Evolutionary conservation across 1,140 invertebrate genomes (phyloP), one percentile per base, ranked within the genome.

Genomic region (Nasonia giraulti): DNA sequence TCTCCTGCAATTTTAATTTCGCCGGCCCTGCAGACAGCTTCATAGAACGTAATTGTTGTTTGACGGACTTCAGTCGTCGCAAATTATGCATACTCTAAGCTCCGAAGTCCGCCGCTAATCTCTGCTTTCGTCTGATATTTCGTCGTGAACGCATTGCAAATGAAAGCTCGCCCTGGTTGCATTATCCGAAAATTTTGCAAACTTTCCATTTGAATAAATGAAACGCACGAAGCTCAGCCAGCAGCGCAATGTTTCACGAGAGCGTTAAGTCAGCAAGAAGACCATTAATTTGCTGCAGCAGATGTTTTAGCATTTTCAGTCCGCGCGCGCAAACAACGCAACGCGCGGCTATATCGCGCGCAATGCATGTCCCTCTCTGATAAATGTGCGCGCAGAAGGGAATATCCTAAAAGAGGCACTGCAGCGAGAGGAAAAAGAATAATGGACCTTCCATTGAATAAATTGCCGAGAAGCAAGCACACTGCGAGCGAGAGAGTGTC

Each of bases 401-500:
- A 62, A 62, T 50, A 50, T 62, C 55, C 55, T 62, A 62, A 62
- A 62, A 62, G 55, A 62, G 55, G 50, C 12, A n/a, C 40, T 44
- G 40, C 40, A 1, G 40, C 7, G 10, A 10, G 50, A 44, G 37
- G 37, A 37, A 33, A 73, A 81, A 81, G 66, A 81, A 81, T 73
- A 73, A 73, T 47, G 27, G 44, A 73, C 17, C 68, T 23, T 47
- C 66, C 23, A 76, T 74, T 66, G 66, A 66, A 69, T 66, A 71
- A 84, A 55, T 78, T 77, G 62, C 50, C 44, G 50, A 27, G 68
- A 33, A 37, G 33, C 33, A 50, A 55, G 68, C 68, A 71, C 55
- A 20, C 10, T 12, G 44, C n/a, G 11, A 17, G 12, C 1, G 47
- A 50, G 55, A 20, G n/a, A 73, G 44, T 33, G 80, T 37, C 80